A percentile compares a stretch with the other conserved stretches of the same genome.
Conservation (phyloP, 1,140 invertebrate species). For the Anadara kagoshimensis region DNA sequence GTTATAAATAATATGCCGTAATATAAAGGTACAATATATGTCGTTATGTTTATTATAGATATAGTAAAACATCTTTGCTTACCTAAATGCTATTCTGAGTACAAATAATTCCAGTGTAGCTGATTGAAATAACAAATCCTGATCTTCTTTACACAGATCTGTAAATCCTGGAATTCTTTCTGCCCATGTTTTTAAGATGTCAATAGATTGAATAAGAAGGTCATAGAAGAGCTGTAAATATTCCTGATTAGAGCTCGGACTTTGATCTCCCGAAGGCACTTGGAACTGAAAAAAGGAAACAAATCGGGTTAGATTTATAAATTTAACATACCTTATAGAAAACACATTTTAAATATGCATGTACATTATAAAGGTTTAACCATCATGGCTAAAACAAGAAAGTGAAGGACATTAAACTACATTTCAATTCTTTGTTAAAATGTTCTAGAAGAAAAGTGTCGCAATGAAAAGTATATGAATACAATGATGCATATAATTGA, state of each 20-base stretch:
- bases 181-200: slow-evolving; percentile 91
- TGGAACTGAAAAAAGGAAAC: slow-evolving; percentile 55
- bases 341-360: neutral
- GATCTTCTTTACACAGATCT: slow-evolving; percentile 90
- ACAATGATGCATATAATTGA: too few species aligned
- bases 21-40: too few species aligned
- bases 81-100: slow-evolving; percentile 90
- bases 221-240: slow-evolving; percentile 93
- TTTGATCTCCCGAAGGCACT: slow-evolving; percentile 59
- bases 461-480: too few species aligned
- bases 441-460: neutral
- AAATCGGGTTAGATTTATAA: neutral
- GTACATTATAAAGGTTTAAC: too few species aligned
- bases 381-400: neutral
- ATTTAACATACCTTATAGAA: neutral
- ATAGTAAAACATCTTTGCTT: slow-evolving; percentile 40
- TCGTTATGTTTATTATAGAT: too few species aligned
- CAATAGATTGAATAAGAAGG: slow-evolving; percentile 91
- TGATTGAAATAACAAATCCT: slow-evolving; percentile 94
- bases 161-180: slow-evolving; percentile 95
- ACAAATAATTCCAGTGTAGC: slow-evolving; percentile 96
- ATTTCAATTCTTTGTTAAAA: too few species aligned
- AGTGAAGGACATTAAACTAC: neutral
- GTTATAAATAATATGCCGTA: too few species aligned
- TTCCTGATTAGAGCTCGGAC: slow-evolving; percentile 75